A percentile compares a stretch with the other conserved stretches of the same genome.
Conservation (phyloP, 2,113 vertebrate genomes). For the Phocoena sinus region DNA sequence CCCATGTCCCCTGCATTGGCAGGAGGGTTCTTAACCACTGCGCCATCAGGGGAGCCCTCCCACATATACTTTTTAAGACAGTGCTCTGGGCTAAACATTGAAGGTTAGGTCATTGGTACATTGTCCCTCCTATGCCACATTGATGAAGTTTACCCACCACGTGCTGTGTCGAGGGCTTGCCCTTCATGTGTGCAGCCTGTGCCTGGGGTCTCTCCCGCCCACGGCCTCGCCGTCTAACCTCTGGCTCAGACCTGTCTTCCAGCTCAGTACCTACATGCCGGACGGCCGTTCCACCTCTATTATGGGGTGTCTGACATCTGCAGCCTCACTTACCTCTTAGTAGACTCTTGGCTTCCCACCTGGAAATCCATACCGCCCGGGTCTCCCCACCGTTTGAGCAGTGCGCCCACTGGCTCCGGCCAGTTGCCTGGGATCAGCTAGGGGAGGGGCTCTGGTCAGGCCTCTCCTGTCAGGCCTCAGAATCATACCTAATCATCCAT, state of each 20-base stretch:
- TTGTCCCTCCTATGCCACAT: fast-evolving
- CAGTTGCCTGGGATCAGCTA: fast-evolving
- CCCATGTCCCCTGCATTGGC: not conserved
- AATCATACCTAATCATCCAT: fast-evolving
- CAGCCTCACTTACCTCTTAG: fast-evolving
- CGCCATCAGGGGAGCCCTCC: too few species aligned
- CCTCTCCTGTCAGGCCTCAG: not conserved
- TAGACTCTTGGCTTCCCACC: fast-evolving
- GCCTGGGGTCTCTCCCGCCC: too few species aligned
- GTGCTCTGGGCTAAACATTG: fast-evolving
- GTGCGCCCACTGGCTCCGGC: not conserved
- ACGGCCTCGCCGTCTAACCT: not conserved
- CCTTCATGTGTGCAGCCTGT: not conserved
- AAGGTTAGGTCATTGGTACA: too few species aligned
- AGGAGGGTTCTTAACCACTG: not conserved
- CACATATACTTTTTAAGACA: fast-evolving
- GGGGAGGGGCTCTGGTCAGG: not conserved
- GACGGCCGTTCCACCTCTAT: fast-evolving
- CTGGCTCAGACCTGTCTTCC: fast-evolving
- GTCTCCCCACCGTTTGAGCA: too few species aligned
- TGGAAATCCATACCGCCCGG: fast-evolving
- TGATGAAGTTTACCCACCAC: fast-evolving
- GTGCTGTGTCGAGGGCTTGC: not conserved
- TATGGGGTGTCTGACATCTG: fast-evolving
- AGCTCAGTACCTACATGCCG: fast-evolving